Evolutionary conservation across 2,888 invertebrate species (phyloP).

Genomic region (Oasisia sp.): DNA sequence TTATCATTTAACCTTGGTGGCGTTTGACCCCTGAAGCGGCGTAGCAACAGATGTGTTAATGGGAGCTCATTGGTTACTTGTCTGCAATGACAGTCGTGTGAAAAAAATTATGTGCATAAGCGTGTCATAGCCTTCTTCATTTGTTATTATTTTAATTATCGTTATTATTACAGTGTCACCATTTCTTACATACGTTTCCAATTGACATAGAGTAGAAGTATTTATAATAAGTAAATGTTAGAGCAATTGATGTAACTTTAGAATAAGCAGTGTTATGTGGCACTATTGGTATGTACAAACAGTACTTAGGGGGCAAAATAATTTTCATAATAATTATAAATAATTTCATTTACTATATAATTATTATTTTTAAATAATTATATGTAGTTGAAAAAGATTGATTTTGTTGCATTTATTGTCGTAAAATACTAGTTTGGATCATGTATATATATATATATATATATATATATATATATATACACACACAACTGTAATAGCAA

Average conservation of each 20-base stretch:
- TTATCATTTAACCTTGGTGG: slow-evolving; percentile 12
- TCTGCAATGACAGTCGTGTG: background rate
- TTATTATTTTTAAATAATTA: too few relatives aligned
- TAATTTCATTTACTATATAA: too few relatives aligned
- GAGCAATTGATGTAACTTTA: background rate
- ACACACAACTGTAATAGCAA: too few relatives aligned
- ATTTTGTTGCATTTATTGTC: too few relatives aligned
- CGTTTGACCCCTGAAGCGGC: background rate
- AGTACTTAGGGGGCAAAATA: too few relatives aligned
- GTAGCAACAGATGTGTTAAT: background rate
- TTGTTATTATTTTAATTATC: background rate
- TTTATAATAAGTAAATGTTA: background rate
- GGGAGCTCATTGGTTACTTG: background rate
- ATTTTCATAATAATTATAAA: too few relatives aligned
- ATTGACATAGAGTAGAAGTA: background rate
- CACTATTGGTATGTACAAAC: too few relatives aligned
- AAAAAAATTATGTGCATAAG: background rate
- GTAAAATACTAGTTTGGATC: too few relatives aligned
- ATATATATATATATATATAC: too few relatives aligned
- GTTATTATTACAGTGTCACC: background rate
- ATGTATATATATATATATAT: too few relatives aligned
- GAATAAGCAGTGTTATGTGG: too few relatives aligned
- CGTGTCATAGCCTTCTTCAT: background rate
- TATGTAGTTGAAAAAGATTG: too few relatives aligned
- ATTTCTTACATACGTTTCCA: background rate